A percentile compares a stretch with the other conserved stretches of the same genome.
phyloP scores from a whole-genome alignment of 2,797 vertebrate species.

The Hydrophis major region DNA sequence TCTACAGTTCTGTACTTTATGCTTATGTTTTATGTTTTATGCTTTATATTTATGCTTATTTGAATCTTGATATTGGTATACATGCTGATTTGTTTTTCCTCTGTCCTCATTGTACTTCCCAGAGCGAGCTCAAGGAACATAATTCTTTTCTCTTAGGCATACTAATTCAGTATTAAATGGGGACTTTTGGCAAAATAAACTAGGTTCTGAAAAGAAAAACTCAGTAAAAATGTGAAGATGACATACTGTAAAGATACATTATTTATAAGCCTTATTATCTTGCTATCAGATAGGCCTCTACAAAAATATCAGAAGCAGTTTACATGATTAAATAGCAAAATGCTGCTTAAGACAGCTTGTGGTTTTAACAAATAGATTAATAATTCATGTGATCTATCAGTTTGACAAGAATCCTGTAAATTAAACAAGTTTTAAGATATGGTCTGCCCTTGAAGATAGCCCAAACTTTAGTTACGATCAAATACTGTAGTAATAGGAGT shows the following conservation, averaged over 20 bases:
- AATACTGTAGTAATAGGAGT: not conserved
- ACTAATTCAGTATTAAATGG: not conserved
- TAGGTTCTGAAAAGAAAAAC: not conserved
- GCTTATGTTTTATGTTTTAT: not conserved
- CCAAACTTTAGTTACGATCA: not conserved
- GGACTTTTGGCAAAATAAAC: not conserved
- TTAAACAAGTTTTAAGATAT: not conserved
- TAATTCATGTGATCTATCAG: not conserved
- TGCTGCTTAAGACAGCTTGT: not conserved
- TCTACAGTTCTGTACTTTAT: not conserved
- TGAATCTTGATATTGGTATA: not conserved
- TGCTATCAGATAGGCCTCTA: not conserved
- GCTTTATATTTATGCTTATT: not conserved
- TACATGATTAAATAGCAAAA: constrained; percentile 14
- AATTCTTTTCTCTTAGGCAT: not conserved
- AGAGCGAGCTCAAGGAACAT: not conserved
- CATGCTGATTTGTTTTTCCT: not conserved
- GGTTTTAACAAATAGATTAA: not conserved
- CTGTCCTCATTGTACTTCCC: not conserved
- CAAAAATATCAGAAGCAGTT: not conserved
- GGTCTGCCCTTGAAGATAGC: not conserved
- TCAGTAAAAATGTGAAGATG: not conserved
- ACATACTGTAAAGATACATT: not conserved
- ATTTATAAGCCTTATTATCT: not conserved
- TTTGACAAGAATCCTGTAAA: not conserved